Conservation (phyloP, 2,113 vertebrate genomes). For the Cavia porcellus region DNA sequence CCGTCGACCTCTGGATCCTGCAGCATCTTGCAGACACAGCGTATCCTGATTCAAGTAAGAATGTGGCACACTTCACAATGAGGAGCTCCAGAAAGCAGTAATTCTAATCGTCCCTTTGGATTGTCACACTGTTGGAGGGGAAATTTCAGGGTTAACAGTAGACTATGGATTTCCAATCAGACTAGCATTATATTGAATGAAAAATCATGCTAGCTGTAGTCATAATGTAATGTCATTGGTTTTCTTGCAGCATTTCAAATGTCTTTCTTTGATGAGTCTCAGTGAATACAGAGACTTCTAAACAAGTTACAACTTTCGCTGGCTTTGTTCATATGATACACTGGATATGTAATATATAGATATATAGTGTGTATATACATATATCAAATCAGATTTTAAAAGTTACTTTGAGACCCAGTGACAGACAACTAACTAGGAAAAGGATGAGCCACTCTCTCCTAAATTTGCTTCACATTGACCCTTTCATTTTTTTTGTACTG, state of each 20-base stretch:
- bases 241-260: slow-evolving; percentile 39
- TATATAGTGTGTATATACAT: not conserved
- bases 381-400: slow-evolving; percentile 23
- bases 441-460: not conserved
- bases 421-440: not conserved
- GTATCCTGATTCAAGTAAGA: not conserved
- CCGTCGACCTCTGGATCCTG: not conserved
- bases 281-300: slow-evolving; percentile 43
- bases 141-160: slow-evolving; percentile 52
- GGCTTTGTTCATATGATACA: not conserved
- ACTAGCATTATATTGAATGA: slow-evolving; percentile 38
- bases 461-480: not conserved
- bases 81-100: slow-evolving; percentile 20
- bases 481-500: not conserved
- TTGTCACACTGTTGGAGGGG: slow-evolving; percentile 17
- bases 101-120: slow-evolving; percentile 47
- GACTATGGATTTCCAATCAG: slow-evolving; percentile 62
- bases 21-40: not conserved
- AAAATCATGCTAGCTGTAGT: slow-evolving; percentile 55
- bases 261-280: slow-evolving; percentile 10
- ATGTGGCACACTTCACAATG: not conserved
- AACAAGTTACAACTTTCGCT: not conserved
- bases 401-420: not conserved
- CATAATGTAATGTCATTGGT: not conserved
- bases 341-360: not conserved